A percentile compares a stretch with the other conserved stretches of the same genome.
Evolutionary conservation across 2,113 vertebrate species (phyloP).

Genomic region (Centropristis striata): DNA sequence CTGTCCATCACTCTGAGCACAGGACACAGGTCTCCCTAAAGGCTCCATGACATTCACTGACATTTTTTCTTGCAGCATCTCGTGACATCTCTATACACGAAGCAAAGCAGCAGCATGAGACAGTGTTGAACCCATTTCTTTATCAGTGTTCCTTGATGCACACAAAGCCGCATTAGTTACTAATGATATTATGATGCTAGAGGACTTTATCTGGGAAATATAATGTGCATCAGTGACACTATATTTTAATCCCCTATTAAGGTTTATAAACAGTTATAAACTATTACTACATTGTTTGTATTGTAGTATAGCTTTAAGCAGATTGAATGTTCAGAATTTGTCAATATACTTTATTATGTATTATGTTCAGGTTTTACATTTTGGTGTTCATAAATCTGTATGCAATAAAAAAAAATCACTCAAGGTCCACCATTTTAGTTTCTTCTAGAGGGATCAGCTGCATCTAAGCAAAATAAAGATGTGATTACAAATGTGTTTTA

Average conservation of each 20-base stretch:
- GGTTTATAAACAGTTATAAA: not conserved
- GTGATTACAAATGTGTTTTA: not conserved
- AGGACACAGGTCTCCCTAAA: conserved; percentile 48
- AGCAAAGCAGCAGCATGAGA: conserved; percentile 2
- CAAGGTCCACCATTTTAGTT: no score
- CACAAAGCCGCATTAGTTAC: not conserved
- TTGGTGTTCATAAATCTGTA: not conserved
- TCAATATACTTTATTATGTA: no score
- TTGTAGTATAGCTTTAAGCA: no score
- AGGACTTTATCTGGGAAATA: not conserved
- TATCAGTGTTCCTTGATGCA: not conserved
- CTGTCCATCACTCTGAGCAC: conserved; percentile 32
- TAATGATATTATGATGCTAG: not conserved
- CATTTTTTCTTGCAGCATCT: conserved; percentile 60
- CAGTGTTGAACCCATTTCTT: not conserved
- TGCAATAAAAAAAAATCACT: no score
- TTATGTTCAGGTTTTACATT: not conserved
- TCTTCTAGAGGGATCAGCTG: no score
- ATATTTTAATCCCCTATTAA: not conserved
- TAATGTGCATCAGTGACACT: not conserved
- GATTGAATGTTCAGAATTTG: no score
- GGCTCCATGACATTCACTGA: conserved; percentile 67
- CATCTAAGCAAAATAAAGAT: not conserved
- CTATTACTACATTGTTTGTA: not conserved
- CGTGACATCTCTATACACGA: conserved; percentile 31